Evolutionary conservation across 2,888 invertebrate genomes (phyloP).

Genomic region (Zaprionus lineosus): DNA sequence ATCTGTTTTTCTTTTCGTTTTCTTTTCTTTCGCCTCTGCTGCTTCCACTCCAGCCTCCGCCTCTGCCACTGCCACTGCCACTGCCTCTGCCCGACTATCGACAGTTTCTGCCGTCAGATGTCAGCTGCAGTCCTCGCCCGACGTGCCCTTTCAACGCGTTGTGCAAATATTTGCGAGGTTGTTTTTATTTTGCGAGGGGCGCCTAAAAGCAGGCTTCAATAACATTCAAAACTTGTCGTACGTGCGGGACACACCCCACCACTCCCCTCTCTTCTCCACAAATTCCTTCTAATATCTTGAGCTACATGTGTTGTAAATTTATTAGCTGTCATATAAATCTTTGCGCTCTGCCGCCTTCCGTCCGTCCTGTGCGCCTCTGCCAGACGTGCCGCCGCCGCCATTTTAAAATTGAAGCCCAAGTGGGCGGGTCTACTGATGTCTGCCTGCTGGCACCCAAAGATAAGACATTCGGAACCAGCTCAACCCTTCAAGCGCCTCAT

Average conservation of each 20-base stretch:
- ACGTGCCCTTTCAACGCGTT: slow-evolving; percentile 47
- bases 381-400: slow-evolving; percentile 49
- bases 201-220: slow-evolving; percentile 62
- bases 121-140: slow-evolving; percentile 62
- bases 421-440: slow-evolving; percentile 5
- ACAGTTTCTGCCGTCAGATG: slow-evolving; percentile 66
- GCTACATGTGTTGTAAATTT: slow-evolving; percentile 79
- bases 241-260: no score
- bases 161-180: slow-evolving; percentile 60
- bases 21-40: no score
- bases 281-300: slow-evolving; percentile 70
- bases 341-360: slow-evolving; percentile 69
- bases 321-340: slow-evolving; percentile 83
- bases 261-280: slow-evolving; percentile 53
- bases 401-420: slow-evolving; percentile 29
- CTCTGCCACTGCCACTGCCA: not conserved
- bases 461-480: slow-evolving; percentile 40
- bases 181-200: slow-evolving; percentile 43
- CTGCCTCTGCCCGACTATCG: slow-evolving; percentile 28
- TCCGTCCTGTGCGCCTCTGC: slow-evolving; percentile 20
- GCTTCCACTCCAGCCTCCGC: not conserved
- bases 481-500: slow-evolving; percentile 39
- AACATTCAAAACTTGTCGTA: slow-evolving; percentile 55
- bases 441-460: slow-evolving; percentile 40
- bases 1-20: no score